Base-by-base conservation (phyloP, 2,888 invertebrate genomes). In the Phymatocera aterrima region DNA sequence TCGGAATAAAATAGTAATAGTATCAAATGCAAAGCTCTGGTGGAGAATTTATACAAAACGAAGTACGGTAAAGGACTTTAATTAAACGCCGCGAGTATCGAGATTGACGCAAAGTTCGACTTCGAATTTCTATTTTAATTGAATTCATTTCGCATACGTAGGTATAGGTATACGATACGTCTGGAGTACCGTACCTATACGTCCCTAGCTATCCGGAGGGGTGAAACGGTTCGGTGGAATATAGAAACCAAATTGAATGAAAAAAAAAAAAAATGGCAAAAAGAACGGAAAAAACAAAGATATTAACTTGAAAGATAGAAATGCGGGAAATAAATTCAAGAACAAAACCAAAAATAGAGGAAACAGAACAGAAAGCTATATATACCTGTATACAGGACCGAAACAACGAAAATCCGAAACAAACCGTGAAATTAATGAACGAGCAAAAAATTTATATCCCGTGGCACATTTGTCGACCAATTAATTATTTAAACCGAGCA, bases 341-440 rank as follows among this genome's bases (percentile, higher is more conserved):
- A 40, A 43, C 57, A 34, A 21, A n/a, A 31, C 2, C 8, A 31
- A n/a, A 24, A 10, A 48, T n/a, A 51, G 70, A 28, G 24, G 21
- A 15, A 34, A 15, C 46, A 31, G 21, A 68, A n/a, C n/a, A n/a
- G n/a, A n/a, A n/a, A n/a, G n/a, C n/a, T n/a, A n/a, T n/a, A n/a
- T n/a, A n/a, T n/a, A n/a, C n/a, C n/a, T n/a, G n/a, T n/a, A n/a
- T n/a, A n/a, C n/a, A n/a, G n/a, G n/a, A n/a, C n/a, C 51, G 78
- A 64, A 70, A 70, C 81, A 82, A 82, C 82, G 81, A 83, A 82
- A 81, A 78, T 78, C 81, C 80, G 80, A 82, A 87, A 87, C 88
- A 85, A 87, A 88, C 85, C 86, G 83, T 87, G 84, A 86, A 85
- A 87, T 87, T 85, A 87, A 87, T 85, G 85, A 86, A 87, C 84